phyloP scores from a whole-genome alignment of 1,140 invertebrate species.

The Tetragonula clypearis region DNA sequence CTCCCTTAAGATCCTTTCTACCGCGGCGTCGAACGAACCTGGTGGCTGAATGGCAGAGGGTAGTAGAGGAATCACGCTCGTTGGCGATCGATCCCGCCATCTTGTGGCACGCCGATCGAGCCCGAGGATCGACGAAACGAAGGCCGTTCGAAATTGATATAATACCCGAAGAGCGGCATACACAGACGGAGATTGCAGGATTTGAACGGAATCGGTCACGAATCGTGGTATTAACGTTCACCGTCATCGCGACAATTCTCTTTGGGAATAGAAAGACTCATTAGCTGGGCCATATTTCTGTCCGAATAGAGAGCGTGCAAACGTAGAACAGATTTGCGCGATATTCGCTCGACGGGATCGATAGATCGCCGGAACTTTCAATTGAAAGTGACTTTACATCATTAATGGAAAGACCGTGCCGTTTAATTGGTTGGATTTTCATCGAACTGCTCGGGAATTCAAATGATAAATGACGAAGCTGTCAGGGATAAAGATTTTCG shows the following conservation, averaged over 20 bases:
- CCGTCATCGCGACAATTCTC: neutral
- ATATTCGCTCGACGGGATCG: conserved; percentile 20
- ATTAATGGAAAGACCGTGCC: conserved; percentile 1
- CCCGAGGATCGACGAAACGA: too few species aligned
- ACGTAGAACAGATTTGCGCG: conserved; percentile 19
- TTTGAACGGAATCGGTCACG: neutral
- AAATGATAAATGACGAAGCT: neutral
- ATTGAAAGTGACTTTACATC: too few species aligned
- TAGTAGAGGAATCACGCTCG: neutral
- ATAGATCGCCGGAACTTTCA: conserved; percentile 9
- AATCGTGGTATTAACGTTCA: neutral
- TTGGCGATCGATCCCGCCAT: neutral
- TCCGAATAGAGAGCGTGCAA: neutral
- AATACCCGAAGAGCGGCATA: neutral
- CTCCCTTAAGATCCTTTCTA: conserved; percentile 11
- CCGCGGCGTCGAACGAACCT: neutral
- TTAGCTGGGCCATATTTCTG: neutral
- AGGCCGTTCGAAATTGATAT: neutral
- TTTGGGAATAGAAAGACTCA: neutral
- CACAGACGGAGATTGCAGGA: neutral
- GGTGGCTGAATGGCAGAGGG: neutral
- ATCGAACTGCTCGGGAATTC: neutral
- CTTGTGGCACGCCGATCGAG: neutral
- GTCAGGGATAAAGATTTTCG: too few species aligned
- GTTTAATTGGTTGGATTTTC: neutral